A percentile compares a stretch with the other conserved stretches of the same genome.
Conservation (phyloP, 1,140 invertebrate genomes). For the Agrilus planipennis region DNA sequence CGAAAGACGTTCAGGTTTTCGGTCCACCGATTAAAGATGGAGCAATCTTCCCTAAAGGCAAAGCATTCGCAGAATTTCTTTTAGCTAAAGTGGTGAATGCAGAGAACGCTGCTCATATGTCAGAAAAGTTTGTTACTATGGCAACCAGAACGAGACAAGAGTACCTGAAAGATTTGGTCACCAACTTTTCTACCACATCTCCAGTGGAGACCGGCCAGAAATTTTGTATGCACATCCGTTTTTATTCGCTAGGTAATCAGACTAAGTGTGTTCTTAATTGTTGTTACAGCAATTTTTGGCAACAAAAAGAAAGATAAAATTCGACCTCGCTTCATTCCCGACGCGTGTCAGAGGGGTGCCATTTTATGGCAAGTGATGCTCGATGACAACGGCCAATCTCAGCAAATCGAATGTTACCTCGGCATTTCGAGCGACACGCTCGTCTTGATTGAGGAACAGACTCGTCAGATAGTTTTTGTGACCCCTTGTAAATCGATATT, state of each 20-base stretch:
- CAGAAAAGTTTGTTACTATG: constrained; percentile 96
- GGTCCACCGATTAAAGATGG: constrained; percentile 83
- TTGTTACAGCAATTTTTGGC: constrained; percentile 48
- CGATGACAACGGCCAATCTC: constrained; percentile 55
- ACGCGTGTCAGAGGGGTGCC: constrained; percentile 55
- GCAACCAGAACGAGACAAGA: constrained; percentile 90
- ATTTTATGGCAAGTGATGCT: constrained; percentile 67
- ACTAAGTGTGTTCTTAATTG: background rate
- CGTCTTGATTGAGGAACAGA: constrained; percentile 74
- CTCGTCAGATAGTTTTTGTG: constrained; percentile 76
- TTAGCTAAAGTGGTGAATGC: constrained; percentile 96
- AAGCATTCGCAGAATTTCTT: constrained; percentile 85
- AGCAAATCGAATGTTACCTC: constrained; percentile 66
- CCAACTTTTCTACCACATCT: constrained; percentile 72
- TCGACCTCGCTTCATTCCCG: constrained; percentile 54
- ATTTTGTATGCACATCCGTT: constrained; percentile 56
- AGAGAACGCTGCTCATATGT: constrained; percentile 91
- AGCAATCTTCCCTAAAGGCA: constrained; percentile 75
- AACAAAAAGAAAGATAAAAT: constrained; percentile 59
- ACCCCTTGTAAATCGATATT: constrained; percentile 73
- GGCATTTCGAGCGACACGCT: constrained; percentile 80
- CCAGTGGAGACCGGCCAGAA: constrained; percentile 78
- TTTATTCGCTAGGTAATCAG: background rate
- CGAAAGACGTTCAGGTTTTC: constrained; percentile 92
- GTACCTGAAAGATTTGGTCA: constrained; percentile 84